Conservation (phyloP, 2,797 vertebrate genomes). For the Octomys mimax region DNA sequence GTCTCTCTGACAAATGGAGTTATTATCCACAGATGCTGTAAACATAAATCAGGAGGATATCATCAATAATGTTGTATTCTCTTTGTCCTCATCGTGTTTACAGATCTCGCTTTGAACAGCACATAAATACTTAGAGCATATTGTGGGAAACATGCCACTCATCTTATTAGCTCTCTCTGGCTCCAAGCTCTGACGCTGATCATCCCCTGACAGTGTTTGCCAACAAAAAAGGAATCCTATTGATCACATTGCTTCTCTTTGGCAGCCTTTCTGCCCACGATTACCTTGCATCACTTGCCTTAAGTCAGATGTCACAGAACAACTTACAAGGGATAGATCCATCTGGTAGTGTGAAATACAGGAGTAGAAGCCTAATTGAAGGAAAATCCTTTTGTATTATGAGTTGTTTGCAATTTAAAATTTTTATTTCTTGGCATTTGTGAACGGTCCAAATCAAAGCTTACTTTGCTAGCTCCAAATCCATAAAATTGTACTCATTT, state of each 20-base stretch:
- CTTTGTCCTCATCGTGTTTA: slow-evolving; percentile 89
- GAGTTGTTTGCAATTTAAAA: slow-evolving; percentile 73
- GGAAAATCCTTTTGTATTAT: slow-evolving; percentile 79
- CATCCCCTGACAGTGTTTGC: slow-evolving; percentile 89
- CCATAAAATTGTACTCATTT: slow-evolving; percentile 76
- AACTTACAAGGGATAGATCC: slow-evolving; percentile 79
- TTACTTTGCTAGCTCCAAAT: slow-evolving; percentile 69
- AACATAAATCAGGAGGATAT: slow-evolving; percentile 91
- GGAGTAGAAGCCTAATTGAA: slow-evolving; percentile 78
- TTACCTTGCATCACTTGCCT: slow-evolving; percentile 84
- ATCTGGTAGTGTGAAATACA: slow-evolving; percentile 78
- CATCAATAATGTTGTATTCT: slow-evolving; percentile 90
- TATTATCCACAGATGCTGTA: slow-evolving; percentile 90
- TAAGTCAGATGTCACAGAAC: slow-evolving; percentile 85
- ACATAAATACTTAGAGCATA: slow-evolving; percentile 87
- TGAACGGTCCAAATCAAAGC: slow-evolving; percentile 74
- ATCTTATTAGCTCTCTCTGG: slow-evolving; percentile 88
- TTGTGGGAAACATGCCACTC: slow-evolving; percentile 88
- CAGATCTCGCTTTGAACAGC: slow-evolving; percentile 87
- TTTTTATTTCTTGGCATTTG: slow-evolving; percentile 80
- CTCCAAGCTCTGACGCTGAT: slow-evolving; percentile 87
- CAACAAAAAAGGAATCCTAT: slow-evolving; percentile 88
- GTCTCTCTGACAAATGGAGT: slow-evolving; percentile 88
- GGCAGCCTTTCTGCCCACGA: slow-evolving; percentile 82
- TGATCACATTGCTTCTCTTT: slow-evolving; percentile 88